A percentile compares a stretch with the other conserved stretches of the same genome.
These are phyloP conservation scores for Tipula helvola DNA, from an alignment of 2,888 invertebrate species.

Conservation along the genomic window DNA sequence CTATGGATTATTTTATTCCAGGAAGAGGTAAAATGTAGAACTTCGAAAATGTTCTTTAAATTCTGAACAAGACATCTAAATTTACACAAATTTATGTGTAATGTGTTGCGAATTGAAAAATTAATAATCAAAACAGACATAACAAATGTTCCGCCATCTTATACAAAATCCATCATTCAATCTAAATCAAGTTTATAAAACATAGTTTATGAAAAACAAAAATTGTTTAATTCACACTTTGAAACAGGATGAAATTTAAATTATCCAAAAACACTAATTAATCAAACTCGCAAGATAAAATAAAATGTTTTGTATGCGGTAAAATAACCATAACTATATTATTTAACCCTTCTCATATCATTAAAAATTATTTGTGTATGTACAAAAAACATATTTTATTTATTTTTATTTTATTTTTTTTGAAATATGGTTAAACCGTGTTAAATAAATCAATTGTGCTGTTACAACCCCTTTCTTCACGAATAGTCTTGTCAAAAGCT, in stretches of 20 bases:
- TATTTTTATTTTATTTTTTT: background rate
- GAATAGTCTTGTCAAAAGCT: background rate
- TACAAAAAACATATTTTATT: background rate
- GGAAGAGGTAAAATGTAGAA: too few relatives aligned
- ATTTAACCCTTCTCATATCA: background rate
- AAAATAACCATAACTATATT: background rate
- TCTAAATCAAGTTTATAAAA: too few relatives aligned
- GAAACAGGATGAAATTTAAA: background rate
- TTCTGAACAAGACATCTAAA: too few relatives aligned
- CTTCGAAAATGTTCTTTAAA: too few relatives aligned
- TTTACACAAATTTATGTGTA: too few relatives aligned
- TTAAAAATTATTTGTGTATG: background rate
- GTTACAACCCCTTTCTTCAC: background rate
- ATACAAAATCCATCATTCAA: too few relatives aligned
- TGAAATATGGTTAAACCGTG: background rate
- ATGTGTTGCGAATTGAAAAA: too few relatives aligned
- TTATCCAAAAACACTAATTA: background rate
- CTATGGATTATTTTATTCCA: too few relatives aligned
- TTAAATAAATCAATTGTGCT: background rate
- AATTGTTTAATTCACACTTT: too few relatives aligned
- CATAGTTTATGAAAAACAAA: too few relatives aligned
- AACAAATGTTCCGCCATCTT: too few relatives aligned
- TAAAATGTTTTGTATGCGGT: background rate
- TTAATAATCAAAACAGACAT: too few relatives aligned
- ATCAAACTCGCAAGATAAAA: background rate